A percentile compares a stretch with the other conserved stretches of the same genome.
These are phyloP conservation scores for Hyla sarda DNA, from an alignment of 2,113 vertebrate species.

Conservation along the genomic window DNA sequence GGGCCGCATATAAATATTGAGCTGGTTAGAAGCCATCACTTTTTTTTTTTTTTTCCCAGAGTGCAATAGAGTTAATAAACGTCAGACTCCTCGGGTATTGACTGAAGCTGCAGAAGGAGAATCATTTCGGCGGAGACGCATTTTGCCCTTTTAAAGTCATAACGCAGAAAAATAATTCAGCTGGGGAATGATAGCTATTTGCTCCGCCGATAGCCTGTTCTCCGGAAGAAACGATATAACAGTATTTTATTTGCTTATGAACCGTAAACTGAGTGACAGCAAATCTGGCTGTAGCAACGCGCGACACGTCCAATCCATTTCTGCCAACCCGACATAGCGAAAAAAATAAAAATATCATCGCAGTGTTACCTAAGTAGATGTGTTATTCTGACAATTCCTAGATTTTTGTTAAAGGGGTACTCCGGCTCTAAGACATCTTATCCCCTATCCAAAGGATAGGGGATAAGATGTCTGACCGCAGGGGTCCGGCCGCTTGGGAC, in stretches of 20 bases:
- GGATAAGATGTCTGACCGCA: too few relatives aligned
- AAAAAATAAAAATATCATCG: conserved; percentile 52
- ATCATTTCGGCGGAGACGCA: background rate
- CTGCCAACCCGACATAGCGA: conserved; percentile 31
- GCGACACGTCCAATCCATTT: conserved; percentile 41
- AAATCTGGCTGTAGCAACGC: background rate
- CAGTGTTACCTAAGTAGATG: background rate
- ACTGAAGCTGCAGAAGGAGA: background rate
- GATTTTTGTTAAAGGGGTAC: conserved; percentile 19
- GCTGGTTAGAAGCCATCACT: conserved; percentile 9
- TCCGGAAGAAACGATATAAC: conserved; percentile 44
- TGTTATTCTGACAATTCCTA: background rate
- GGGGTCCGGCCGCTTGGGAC: too few relatives aligned
- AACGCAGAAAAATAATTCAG: conserved; percentile 54
- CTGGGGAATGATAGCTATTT: conserved; percentile 58
- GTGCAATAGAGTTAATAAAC: conserved; percentile 40
- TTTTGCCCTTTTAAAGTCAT: conserved; percentile 53
- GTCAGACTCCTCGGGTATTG: conserved; percentile 40
- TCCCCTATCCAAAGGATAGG: too few relatives aligned
- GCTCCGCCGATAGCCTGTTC: conserved; percentile 39
- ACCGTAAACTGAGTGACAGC: conserved; percentile 45
- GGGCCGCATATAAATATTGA: conserved; percentile 59
- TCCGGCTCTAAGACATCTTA: too few relatives aligned
- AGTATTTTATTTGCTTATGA: conserved; percentile 57
- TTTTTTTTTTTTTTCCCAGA: background rate